Conservation (phyloP, 2,888 invertebrate species). For the Pardosa pseudoannulata region DNA sequence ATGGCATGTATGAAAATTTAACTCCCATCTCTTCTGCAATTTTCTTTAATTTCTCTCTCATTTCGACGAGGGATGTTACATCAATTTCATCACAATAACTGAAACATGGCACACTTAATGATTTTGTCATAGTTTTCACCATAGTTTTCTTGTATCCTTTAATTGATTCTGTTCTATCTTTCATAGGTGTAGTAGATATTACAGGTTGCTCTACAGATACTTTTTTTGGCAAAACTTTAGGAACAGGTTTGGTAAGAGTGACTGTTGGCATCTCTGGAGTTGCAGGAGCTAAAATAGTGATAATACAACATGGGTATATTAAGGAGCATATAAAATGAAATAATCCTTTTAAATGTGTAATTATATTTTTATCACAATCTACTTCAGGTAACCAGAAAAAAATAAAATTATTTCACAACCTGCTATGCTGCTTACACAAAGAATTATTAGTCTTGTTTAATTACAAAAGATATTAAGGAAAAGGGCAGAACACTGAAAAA, state of each 20-base stretch:
- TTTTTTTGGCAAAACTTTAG: slow-evolving; percentile 41
- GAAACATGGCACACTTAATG: slow-evolving; percentile 94
- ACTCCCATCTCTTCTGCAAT: slow-evolving; percentile 81
- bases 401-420: too few relatives aligned
- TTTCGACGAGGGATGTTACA: slow-evolving; percentile 85
- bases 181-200: slow-evolving; percentile 27
- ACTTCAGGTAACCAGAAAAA: too few relatives aligned
- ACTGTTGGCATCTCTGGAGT: slow-evolving; percentile 3
- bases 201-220: background rate
- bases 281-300: too few relatives aligned
- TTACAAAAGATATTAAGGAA: too few relatives aligned
- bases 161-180: slow-evolving; percentile 82
- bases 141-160: slow-evolving; percentile 93
- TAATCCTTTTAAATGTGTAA: too few relatives aligned
- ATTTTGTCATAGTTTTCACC: slow-evolving; percentile 95
- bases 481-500: too few relatives aligned
- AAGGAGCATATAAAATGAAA: too few relatives aligned
- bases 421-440: too few relatives aligned
- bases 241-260: slow-evolving; percentile 59
- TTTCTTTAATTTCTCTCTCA: slow-evolving; percentile 84
- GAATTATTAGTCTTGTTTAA: too few relatives aligned
- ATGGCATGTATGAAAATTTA: slow-evolving; percentile 94
- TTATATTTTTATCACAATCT: too few relatives aligned
- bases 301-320: too few relatives aligned
- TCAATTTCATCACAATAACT: slow-evolving; percentile 95